Conservation (phyloP, 2,113 vertebrate genomes). For the Panurus biarmicus region DNA sequence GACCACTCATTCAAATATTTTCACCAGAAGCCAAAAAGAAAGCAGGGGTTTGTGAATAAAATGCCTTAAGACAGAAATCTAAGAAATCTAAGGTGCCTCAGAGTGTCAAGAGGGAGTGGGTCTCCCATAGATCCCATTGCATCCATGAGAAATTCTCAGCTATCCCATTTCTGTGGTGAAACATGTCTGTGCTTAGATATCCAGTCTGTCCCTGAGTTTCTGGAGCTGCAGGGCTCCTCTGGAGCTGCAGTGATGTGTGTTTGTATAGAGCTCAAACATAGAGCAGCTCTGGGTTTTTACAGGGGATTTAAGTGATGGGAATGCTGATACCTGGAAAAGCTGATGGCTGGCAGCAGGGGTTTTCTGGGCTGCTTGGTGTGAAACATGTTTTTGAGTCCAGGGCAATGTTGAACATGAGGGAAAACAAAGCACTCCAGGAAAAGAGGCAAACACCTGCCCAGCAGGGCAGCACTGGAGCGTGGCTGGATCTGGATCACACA, state of each 20-base stretch:
- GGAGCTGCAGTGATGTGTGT: neutral
- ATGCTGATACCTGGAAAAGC: neutral
- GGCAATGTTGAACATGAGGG: neutral
- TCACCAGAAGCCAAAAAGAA: neutral
- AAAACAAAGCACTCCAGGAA: neutral
- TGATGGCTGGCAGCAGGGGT: neutral
- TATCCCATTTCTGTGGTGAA: neutral
- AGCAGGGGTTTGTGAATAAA: neutral
- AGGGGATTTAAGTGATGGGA: neutral
- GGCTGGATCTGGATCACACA: neutral
- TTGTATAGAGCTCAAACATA: neutral
- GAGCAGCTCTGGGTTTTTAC: neutral
- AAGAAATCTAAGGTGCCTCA: neutral
- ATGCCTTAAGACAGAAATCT: neutral
- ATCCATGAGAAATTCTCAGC: neutral
- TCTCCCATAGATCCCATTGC: neutral
- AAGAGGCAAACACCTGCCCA: neutral
- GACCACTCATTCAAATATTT: neutral
- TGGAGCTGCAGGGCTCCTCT: neutral
- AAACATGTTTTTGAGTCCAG: neutral
- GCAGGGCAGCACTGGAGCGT: neutral
- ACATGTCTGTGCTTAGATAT: neutral
- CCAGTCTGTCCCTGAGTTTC: neutral
- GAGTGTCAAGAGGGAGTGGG: neutral
- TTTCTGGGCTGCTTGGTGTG: neutral